Evolutionary conservation across 2,888 invertebrate genomes (phyloP), one percentile per base, ranked within the genome.

Genomic region (Ophraella communa): DNA sequence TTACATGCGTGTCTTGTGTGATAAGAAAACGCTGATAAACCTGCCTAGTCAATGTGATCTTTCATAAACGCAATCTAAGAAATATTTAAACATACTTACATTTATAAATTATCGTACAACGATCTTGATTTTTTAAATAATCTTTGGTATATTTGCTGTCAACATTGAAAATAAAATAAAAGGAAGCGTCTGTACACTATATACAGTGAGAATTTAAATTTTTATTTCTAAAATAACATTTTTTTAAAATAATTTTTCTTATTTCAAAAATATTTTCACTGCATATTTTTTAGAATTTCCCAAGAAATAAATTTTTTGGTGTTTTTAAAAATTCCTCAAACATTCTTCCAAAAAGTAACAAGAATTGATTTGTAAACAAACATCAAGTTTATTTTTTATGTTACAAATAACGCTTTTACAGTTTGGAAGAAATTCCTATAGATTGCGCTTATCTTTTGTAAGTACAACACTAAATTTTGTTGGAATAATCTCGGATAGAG

Each of bases 21-120:
- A 73, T 75, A 75, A 75, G 72, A 67, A 67, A 70, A 69, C 54
- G 18, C 65, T 69, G 74, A 74, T 74, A 74, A 75, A 75, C 73
- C 67, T 70, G 72, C 67, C 73, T 73, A 70, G 72, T 76, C 75
- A 76, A 76, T 73, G 76, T 73, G 74, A 71, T 73, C 65, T 73
- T 75, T 74, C 73, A 74, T 73, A 71, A 70, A 70, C 74, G 73
- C 73, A 74, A 74, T 74, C 74, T 71, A 71, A 72, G 71, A 70
- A 67, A 71, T 72, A 67, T 71, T 70, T 69, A 73, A 71, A 73
- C 70, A 73, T 70, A 71, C 71, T 69, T 70, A 64, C 61, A 65
- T 57, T 62, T 68, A 68, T 67, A 68, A 73, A 68, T 70, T 72
- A 73, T 73, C 71, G 68, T 71, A 57, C 71, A 66, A 62, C 67